These are phyloP conservation scores for Mamestra brassicae DNA, from an alignment of 2,888 invertebrate genomes.

Conservation along the genomic window DNA sequence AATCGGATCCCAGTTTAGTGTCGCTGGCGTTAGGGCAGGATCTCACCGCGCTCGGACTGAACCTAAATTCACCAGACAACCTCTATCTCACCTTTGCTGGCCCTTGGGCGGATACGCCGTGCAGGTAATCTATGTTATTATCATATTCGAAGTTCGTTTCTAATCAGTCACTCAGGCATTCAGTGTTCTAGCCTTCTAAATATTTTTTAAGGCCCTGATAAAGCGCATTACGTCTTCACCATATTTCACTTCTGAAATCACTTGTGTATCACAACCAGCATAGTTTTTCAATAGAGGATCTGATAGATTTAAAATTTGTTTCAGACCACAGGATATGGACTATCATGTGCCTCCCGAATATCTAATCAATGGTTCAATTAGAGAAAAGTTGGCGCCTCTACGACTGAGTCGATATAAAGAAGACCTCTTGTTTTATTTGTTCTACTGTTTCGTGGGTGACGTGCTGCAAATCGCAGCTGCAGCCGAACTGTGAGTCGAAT, in stretches of 20 bases:
- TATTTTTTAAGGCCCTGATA: neutral
- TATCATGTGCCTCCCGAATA: conserved; percentile 99
- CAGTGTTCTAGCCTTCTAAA: neutral
- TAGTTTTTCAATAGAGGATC: neutral
- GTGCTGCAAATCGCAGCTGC: conserved; percentile 99
- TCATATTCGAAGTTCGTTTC: neutral
- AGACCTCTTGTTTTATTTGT: conserved; percentile 99
- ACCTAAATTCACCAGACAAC: conserved; percentile 99
- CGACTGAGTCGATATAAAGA: conserved; percentile 99
- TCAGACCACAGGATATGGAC: conserved; percentile 99
- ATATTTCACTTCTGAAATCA: neutral
- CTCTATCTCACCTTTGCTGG: conserved; percentile 99
- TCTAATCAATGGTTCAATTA: conserved; percentile 98
- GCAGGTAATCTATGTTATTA: conserved; percentile 88
- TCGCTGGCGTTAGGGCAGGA: conserved; percentile 99
- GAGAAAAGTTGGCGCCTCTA: conserved; percentile 98
- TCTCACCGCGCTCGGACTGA: conserved; percentile 98
- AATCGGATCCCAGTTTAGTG: conserved; percentile 98
- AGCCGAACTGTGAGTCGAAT: conserved; percentile 96
- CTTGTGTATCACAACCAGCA: neutral
- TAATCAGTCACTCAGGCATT: conserved; percentile 3
- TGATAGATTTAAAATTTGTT: conserved; percentile 57
- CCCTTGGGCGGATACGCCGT: conserved; percentile 99
- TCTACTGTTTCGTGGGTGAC: conserved; percentile 99
- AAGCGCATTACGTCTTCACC: neutral